Conservation (phyloP, 2,797 vertebrate species). For the Periparus ater region DNA sequence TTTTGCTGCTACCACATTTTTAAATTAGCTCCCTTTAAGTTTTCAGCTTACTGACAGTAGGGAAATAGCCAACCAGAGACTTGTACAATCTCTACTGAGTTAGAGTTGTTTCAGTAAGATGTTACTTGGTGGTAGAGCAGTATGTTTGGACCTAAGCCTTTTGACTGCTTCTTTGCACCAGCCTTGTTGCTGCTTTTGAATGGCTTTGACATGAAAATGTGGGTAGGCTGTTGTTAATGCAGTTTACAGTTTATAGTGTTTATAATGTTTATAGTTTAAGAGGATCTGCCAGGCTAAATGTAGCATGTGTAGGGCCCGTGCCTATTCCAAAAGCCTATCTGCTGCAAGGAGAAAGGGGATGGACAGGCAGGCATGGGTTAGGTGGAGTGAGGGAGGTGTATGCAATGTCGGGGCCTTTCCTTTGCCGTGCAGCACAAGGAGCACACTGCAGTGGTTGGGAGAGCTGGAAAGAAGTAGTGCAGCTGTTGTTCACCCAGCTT, state of each 20-base stretch:
- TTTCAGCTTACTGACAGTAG: neutral
- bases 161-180: neutral
- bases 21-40: neutral
- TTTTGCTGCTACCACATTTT: neutral
- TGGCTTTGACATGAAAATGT: neutral
- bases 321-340: neutral
- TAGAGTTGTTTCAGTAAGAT: neutral
- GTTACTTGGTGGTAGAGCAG: neutral
- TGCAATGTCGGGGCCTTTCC: neutral
- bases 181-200: neutral
- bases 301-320: neutral
- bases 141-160: neutral
- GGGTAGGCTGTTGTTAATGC: neutral
- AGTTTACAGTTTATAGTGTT: neutral
- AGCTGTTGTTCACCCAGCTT: neutral
- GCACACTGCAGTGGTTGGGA: no score
- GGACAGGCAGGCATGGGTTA: neutral
- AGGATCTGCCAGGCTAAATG: neutral
- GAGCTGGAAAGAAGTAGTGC: neutral
- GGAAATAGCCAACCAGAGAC: neutral
- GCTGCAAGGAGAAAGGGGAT: neutral
- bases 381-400: neutral
- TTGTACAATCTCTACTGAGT: neutral
- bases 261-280: neutral
- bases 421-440: accelerated